Evolutionary conservation across 2,888 invertebrate genomes (phyloP).

Genomic region (Seira musarum): DNA sequence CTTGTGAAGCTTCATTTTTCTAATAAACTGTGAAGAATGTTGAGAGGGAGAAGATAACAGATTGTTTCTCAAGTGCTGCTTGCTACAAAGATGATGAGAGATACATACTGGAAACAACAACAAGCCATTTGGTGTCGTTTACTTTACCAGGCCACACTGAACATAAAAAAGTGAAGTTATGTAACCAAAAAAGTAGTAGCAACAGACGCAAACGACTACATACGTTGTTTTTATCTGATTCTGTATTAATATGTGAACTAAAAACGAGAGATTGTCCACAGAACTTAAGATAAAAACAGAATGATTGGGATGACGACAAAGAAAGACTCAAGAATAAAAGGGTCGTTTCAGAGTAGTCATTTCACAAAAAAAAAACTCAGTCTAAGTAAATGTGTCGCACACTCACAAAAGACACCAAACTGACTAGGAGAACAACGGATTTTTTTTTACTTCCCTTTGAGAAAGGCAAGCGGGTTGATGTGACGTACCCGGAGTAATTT

Average conservation of each 20-base stretch:
- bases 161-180: background rate
- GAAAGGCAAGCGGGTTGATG: constrained; percentile 31
- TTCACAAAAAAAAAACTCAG: background rate
- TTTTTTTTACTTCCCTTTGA: background rate
- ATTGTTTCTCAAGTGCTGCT: constrained; percentile 3
- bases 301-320: background rate
- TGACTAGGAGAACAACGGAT: constrained; percentile 4
- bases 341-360: background rate
- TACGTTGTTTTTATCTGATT: background rate
- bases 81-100: too few species aligned
- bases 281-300: constrained; percentile 2
- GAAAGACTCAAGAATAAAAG: background rate
- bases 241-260: background rate
- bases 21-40: constrained; percentile 10
- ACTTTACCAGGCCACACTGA: background rate
- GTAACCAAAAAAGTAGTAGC: background rate
- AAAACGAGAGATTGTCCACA: background rate
- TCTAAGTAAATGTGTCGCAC: constrained; percentile 4
- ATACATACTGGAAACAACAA: too few species aligned
- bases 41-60: background rate
- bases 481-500: constrained; percentile 57
- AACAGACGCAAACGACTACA: background rate
- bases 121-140: too few species aligned
- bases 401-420: background rate
- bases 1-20: constrained; percentile 3